phyloP scores from a whole-genome alignment of 2,113 vertebrate species.

The Tragelaphus buxtoni region DNA sequence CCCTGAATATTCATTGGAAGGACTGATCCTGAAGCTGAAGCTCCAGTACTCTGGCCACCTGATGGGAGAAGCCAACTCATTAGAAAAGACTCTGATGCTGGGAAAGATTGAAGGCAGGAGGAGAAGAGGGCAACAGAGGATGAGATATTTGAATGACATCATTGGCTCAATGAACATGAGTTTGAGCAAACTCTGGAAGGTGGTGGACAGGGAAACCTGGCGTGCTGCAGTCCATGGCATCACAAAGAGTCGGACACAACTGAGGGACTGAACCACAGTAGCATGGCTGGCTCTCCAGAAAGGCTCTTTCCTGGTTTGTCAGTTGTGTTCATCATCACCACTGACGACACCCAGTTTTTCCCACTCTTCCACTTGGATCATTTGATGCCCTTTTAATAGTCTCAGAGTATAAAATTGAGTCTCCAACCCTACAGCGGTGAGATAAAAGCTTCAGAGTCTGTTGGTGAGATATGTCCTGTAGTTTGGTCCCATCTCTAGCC shows the following conservation, averaged over 20 bases:
- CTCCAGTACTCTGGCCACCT: not conserved
- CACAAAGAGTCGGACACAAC: accelerated
- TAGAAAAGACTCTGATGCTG: not conserved
- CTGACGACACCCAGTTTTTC: not conserved
- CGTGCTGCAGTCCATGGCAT: not conserved
- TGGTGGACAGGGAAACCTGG: not conserved
- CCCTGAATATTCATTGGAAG: not conserved
- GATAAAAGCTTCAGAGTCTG: not conserved
- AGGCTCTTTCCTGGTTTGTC: not conserved
- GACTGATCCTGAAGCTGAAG: not conserved
- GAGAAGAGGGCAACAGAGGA: not conserved
- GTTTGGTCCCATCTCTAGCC: not conserved
- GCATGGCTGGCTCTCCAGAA: not conserved
- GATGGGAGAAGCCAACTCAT: not conserved
- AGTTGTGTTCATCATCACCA: not conserved
- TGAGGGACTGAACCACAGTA: accelerated
- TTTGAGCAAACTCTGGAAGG: not conserved
- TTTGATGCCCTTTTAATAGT: not conserved
- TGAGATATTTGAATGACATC: not conserved
- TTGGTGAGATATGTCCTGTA: not conserved
- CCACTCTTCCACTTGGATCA: not conserved
- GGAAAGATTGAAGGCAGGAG: not conserved
- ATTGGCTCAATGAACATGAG: not conserved
- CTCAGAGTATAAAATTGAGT: not conserved
- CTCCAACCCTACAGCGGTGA: not conserved